Evolutionary conservation across 2,888 invertebrate genomes (phyloP), one percentile per base, ranked within the genome.

Genomic region (Oligia latruncula): DNA sequence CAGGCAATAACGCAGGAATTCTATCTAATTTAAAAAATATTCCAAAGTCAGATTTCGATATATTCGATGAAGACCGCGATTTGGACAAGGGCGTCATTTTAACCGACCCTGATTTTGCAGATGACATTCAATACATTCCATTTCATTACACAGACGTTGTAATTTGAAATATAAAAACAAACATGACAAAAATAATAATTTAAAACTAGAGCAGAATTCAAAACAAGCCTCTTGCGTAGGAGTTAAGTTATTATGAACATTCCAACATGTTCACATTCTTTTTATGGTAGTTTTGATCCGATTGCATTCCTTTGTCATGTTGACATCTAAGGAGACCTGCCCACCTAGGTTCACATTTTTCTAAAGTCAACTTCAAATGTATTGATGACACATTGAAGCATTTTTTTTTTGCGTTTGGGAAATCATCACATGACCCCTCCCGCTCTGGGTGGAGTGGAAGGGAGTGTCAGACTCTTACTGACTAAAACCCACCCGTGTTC

Each of bases 131-230:
- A 75, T n/a, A 85, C 87, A 75, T 86, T 89, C 79, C 46, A 79
- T 76, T 75, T 83, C 78, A 80, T 78, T 65, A 82, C 71, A 58
- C 46, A 35, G 35, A 78, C n/a, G 58, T 80, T 71, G 49, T 74
- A 64, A 74, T 75, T 77, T 60, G 68, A 71, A 80, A 71, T 52
- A 74, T 35, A 67, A 83, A 74, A 75, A 83, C 71, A 83, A 85
- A 83, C 68, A 85, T 77, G 74, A 72, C 81, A 89, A 91, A 87
- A 89, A 89, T 81, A 90, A 87, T 81, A 88, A 84, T 89, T 74
- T 87, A 90, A 92, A 94, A 92, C 89, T 94, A 89, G 94, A 93
- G 93, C 93, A 93, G 86, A 85, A 87, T 91, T 91, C 91, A 93
- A 92, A 94, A 94, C 92, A 92, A 89, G 87, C 85, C 82, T 89